Evolutionary conservation across 2,888 invertebrate species (phyloP).

Genomic region (Zaprionus bogoriensis): DNA sequence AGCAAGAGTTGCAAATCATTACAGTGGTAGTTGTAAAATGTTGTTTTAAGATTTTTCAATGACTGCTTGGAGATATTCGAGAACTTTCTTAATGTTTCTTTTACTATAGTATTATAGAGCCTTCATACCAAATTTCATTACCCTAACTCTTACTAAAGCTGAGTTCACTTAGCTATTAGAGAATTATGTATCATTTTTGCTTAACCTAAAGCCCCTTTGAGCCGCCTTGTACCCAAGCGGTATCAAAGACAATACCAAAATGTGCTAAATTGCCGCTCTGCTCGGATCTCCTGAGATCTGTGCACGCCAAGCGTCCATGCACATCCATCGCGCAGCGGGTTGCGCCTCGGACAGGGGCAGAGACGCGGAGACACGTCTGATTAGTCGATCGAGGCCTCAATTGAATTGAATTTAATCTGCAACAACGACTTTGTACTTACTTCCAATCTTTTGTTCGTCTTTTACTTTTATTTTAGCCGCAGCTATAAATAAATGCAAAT

Average conservation of each 20-base stretch:
- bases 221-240: neutral
- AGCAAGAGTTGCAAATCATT: neutral
- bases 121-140: neutral
- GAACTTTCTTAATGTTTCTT: neutral
- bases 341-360: neutral
- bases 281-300: constrained; percentile 12
- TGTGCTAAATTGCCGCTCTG: constrained; percentile 53
- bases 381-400: constrained; percentile 14
- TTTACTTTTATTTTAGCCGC: constrained; percentile 3
- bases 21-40: no score
- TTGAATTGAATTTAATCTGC: constrained; percentile 3
- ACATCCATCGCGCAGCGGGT: constrained; percentile 8
- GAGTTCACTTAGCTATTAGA: neutral
- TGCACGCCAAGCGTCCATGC: constrained; percentile 47
- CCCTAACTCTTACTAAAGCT: neutral
- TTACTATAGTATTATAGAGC: neutral
- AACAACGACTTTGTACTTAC: constrained; percentile 17
- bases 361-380: no score
- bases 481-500: constrained; percentile 20
- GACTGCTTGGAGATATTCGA: neutral
- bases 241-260: constrained; percentile 23
- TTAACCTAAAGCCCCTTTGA: neutral
- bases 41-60: no score
- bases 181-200: no score
- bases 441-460: neutral